Base-by-base conservation (phyloP, 2,113 vertebrate species). In the Podilymbus podiceps region DNA sequence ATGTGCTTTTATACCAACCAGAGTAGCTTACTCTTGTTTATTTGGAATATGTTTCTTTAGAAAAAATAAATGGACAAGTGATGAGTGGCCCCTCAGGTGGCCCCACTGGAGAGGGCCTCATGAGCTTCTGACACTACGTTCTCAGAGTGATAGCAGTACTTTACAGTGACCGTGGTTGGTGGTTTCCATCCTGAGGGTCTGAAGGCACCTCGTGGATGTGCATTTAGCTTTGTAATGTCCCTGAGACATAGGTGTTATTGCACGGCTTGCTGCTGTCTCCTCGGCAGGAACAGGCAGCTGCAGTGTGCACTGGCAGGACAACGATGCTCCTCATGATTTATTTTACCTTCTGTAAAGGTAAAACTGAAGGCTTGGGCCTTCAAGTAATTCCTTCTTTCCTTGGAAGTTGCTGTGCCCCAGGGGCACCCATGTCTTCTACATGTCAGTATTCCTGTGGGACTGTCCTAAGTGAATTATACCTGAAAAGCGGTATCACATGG, bases 141-240 rank as follows among this genome's bases (percentile, higher is more conserved):
- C 62, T 38, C 38, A 49, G 53, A 23, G 21, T 14, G 25, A 12
- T 0, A 22, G n/a, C 13, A 11, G 22, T 8, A n/a, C 64, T 63
- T 42, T 38, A 9, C 1, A 4, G 75, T 46, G 31, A 12, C 28
- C 0, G 0, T 4, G 17, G 35, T 3, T 42, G 56, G 30, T 63
- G 58, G 35, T 30, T 93, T 93, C 44, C 28, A 63, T 30, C 71
- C 71, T 17, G 38, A 79, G 33, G 19, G 6, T 35, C 52, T 60
- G 66, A 67, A 78, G 71, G n/a, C 35, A 85, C 16, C 81, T 44
- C 4, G 1, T 16, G 60, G 79, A 30, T 31, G 3, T 11, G 25
- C 9, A 17, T 59, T 91, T 62, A 62, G 19, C 50, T 76, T 42
- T 8, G 17, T 23, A 15, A 50, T 0, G 6, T 62, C 30, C 42